A percentile compares a stretch with the other conserved stretches of the same genome.
Conservation (phyloP, 1,140 invertebrate genomes). For the Diorhabda sublineata region DNA sequence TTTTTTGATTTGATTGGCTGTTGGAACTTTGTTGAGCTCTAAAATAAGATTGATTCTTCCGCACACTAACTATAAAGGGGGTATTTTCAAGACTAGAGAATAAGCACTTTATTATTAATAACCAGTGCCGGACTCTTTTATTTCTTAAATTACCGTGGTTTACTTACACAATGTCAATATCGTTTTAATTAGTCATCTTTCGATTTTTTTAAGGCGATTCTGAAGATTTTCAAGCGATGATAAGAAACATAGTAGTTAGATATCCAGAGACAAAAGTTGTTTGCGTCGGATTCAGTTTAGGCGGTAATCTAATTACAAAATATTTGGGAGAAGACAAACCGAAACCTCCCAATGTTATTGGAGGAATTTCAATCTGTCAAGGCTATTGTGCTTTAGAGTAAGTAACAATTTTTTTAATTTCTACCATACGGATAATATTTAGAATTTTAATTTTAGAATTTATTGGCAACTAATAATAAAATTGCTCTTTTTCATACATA, state of each 20-base stretch:
- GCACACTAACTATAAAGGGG: too few relatives aligned
- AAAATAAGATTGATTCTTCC: too few relatives aligned
- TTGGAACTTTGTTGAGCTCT: too few relatives aligned
- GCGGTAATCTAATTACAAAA: conserved; percentile 84
- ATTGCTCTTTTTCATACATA: too few relatives aligned
- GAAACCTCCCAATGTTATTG: conserved; percentile 68
- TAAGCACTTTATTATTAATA: too few relatives aligned
- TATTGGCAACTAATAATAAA: too few relatives aligned
- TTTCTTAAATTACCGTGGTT: too few relatives aligned
- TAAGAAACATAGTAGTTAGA: conserved; percentile 64
- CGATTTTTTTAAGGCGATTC: conserved; percentile 64
- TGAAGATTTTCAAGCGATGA: conserved; percentile 78
- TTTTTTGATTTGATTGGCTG: too few relatives aligned
- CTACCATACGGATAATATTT: too few relatives aligned
- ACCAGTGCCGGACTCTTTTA: too few relatives aligned
- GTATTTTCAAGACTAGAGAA: too few relatives aligned
- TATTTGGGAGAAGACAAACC: conserved; percentile 74
- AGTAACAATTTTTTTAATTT: conserved; percentile 43
- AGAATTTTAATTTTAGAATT: too few relatives aligned
- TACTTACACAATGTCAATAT: neutral
- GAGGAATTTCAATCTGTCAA: conserved; percentile 86
- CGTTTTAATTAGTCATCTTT: neutral
- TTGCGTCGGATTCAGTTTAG: conserved; percentile 85
- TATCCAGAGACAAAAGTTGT: conserved; percentile 75
- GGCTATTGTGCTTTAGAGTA: conserved; percentile 86